Percentiles rank a stretch among this genome's conserved stretches.
These are phyloP conservation scores for Parnassius mnemosyne DNA, from an alignment of 2,888 invertebrate genomes.

Conservation along the genomic window DNA sequence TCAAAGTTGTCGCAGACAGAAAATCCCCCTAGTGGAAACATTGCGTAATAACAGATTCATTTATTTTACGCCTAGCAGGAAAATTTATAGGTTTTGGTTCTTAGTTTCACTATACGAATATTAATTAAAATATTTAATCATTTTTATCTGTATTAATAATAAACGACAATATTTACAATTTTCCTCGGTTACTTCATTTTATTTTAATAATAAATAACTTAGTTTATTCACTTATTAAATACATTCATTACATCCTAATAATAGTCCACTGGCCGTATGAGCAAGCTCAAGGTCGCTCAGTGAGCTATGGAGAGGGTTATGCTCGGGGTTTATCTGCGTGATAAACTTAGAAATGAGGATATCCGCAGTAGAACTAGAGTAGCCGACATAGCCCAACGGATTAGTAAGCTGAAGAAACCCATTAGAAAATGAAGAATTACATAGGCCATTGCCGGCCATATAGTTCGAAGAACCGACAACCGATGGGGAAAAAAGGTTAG, in stretches of 20 bases:
- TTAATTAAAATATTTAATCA: slow-evolving; percentile 18
- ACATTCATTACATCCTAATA: background rate
- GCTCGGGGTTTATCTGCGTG: no score
- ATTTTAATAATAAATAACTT: background rate
- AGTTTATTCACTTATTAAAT: background rate
- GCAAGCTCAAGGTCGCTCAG: no score
- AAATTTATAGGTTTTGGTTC: slow-evolving; percentile 24
- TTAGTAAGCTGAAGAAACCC: no score
- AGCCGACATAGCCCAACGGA: no score
- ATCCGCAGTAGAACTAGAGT: no score
- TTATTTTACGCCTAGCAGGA: slow-evolving; percentile 58
- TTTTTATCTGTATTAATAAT: background rate
- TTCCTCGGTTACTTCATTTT: background rate
- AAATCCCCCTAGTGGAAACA: slow-evolving; percentile 58
- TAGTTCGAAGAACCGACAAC: no score
- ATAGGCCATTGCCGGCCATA: no score
- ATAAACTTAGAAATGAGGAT: no score
- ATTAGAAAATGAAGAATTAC: no score
- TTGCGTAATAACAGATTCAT: slow-evolving; percentile 71
- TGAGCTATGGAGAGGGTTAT: no score
- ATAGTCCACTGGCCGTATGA: no score
- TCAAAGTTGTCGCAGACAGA: slow-evolving; percentile 65
- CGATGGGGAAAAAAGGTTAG: no score
- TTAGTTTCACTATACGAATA: slow-evolving; percentile 19
- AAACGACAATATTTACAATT: background rate